Evolutionary conservation across 2,797 vertebrate genomes (phyloP).

Genomic region (Dendrocincla tyrannina): DNA sequence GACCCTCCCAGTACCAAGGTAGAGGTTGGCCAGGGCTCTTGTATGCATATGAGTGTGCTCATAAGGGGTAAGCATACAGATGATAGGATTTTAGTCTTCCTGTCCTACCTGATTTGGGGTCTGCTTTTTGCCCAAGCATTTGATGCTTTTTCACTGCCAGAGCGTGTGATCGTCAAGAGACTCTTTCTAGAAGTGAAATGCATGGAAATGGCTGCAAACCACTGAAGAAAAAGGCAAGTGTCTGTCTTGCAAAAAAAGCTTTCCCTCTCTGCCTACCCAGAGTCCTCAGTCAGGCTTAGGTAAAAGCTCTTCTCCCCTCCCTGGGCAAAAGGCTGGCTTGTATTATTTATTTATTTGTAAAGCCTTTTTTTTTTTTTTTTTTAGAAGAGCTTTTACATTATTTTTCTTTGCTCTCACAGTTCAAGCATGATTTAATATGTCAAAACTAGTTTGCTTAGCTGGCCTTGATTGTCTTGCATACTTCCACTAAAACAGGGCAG

Average conservation of each 20-base stretch:
- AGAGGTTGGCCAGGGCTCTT: background rate
- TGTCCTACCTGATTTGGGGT: background rate
- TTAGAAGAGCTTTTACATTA: conserved; percentile 42
- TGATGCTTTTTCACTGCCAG: conserved; percentile 39
- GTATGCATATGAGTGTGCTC: background rate
- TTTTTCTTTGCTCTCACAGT: conserved; percentile 73
- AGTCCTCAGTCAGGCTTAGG: background rate
- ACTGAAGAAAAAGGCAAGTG: conserved; percentile 1
- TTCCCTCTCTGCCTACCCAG: background rate
- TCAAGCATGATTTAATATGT: conserved; percentile 83
- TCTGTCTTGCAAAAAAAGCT: background rate
- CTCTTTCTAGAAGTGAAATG: background rate
- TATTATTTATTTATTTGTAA: conserved; percentile 73
- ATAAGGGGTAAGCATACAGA: background rate
- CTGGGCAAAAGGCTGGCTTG: background rate
- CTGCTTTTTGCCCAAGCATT: background rate
- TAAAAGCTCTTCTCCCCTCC: background rate
- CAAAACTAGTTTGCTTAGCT: conserved; percentile 78
- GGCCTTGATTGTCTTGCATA: conserved; percentile 77
- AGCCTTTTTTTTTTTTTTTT: background rate
- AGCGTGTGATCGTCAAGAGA: background rate
- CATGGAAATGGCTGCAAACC: background rate
- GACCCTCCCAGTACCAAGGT: background rate
- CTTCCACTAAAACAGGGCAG: conserved; percentile 66
- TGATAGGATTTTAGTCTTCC: background rate